These are phyloP conservation scores for Ictalurus punctatus DNA, from an alignment of 2,113 vertebrate genomes.

Conservation along the genomic window DNA sequence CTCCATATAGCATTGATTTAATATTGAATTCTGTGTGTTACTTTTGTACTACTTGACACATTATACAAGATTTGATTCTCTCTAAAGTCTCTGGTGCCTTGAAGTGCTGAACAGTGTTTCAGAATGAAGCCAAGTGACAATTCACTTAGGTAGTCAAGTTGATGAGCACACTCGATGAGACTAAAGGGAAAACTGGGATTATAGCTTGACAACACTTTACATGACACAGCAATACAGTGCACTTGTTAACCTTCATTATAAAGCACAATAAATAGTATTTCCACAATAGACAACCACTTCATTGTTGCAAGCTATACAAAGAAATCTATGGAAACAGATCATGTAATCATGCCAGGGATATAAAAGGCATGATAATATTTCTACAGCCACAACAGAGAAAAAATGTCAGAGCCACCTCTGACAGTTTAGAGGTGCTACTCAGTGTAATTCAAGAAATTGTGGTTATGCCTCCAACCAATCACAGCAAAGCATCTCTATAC, in stretches of 20 bases:
- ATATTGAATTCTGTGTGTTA: not conserved
- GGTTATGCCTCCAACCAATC: slow-evolving; percentile 24
- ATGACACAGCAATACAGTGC: slow-evolving; percentile 39
- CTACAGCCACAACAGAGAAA: slow-evolving; percentile 41
- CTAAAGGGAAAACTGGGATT: slow-evolving; percentile 47
- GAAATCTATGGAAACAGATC: slow-evolving; percentile 31
- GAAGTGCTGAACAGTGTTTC: slow-evolving; percentile 40
- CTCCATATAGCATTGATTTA: not conserved
- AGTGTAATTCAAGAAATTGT: slow-evolving; percentile 46
- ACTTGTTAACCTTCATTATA: slow-evolving; percentile 51
- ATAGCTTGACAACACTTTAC: slow-evolving; percentile 47
- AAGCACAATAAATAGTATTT: slow-evolving; percentile 38
- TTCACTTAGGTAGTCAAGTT: slow-evolving; percentile 48
- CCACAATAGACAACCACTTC: not conserved
- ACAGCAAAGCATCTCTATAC: slow-evolving; percentile 15
- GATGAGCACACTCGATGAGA: slow-evolving; percentile 45
- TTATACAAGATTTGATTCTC: not conserved
- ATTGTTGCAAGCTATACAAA: slow-evolving; percentile 27
- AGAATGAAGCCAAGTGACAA: slow-evolving; percentile 40
- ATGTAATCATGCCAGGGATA: slow-evolving; percentile 29
- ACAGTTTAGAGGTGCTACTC: slow-evolving; percentile 31
- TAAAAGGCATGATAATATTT: slow-evolving; percentile 34
- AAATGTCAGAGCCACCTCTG: slow-evolving; percentile 19
- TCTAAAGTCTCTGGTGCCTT: slow-evolving; percentile 8
- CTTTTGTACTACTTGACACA: slow-evolving; percentile 16